phyloP scores from a whole-genome alignment of 2,113 vertebrate genomes.

The Poecilia latipinna region DNA sequence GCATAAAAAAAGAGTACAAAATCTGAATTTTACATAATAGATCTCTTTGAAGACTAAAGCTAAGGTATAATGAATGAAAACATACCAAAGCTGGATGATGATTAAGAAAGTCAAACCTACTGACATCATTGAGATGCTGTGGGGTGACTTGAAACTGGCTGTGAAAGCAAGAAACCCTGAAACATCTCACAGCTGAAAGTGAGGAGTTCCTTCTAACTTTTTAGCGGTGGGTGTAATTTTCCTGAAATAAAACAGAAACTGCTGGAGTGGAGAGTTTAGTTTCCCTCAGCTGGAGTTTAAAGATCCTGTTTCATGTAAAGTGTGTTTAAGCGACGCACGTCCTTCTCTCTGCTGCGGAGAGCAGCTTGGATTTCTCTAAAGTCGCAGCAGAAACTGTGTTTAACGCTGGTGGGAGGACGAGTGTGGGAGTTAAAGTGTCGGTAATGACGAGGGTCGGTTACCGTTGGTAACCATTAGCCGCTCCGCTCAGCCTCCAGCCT shows the following conservation, averaged over 20 bases:
- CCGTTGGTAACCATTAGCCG: slow-evolving; percentile 37
- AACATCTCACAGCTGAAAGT: not conserved
- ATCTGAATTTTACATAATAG: too few species aligned
- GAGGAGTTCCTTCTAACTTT: not conserved
- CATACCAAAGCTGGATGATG: not conserved
- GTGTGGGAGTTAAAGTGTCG: slow-evolving; percentile 37
- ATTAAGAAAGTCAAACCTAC: not conserved
- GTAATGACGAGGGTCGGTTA: slow-evolving; percentile 50
- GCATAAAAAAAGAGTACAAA: too few species aligned
- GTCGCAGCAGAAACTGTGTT: not conserved
- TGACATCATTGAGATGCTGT: not conserved
- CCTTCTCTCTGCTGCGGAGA: slow-evolving; percentile 4
- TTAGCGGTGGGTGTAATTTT: not conserved
- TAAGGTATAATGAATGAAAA: not conserved
- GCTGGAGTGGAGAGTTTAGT: not conserved
- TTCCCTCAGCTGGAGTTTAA: slow-evolving; percentile 18
- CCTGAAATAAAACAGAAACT: not conserved
- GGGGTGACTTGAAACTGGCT: not conserved
- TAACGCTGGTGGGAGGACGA: slow-evolving; percentile 12
- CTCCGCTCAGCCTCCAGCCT: slow-evolving; percentile 13
- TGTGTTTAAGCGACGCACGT: not conserved
- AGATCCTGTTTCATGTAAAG: slow-evolving; percentile 23
- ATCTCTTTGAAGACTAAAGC: too few species aligned
- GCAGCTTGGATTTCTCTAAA: slow-evolving; percentile 22
- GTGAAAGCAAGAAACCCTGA: not conserved